Percentiles rank a stretch among this genome's conserved stretches.
These are phyloP conservation scores for Pseudococcus longispinus DNA, from an alignment of 2,888 invertebrate species.

Conservation along the genomic window DNA sequence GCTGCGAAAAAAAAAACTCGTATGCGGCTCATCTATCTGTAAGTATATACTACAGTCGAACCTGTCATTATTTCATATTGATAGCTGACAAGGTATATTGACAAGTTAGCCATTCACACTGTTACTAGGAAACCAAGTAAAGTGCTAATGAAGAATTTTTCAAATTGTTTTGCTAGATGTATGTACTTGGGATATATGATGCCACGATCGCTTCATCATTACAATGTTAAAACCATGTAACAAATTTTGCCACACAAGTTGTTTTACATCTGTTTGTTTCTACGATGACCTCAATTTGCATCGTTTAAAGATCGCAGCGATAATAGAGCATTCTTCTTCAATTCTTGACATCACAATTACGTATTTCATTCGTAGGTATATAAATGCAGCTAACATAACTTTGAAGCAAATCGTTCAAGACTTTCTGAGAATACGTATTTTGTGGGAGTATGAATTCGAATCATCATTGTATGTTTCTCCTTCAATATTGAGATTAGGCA, in stretches of 20 bases:
- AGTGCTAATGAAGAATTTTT: neutral
- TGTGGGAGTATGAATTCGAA: neutral
- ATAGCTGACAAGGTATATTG: conserved; percentile 28
- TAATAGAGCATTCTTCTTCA: conserved; percentile 6
- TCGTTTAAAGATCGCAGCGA: neutral
- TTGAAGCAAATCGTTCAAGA: neutral
- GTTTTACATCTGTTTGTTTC: neutral
- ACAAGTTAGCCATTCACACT: neutral
- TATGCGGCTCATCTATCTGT: neutral
- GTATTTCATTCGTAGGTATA: neutral
- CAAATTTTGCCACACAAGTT: conserved; percentile 33
- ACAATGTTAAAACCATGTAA: neutral
- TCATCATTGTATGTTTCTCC: too few relatives aligned
- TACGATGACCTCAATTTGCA: conserved; percentile 28
- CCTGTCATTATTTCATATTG: conserved; percentile 40
- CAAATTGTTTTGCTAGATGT: neutral
- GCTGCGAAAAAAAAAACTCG: neutral
- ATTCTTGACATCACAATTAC: conserved; percentile 26
- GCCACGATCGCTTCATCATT: neutral
- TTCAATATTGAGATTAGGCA: too few relatives aligned
- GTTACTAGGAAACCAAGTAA: neutral
- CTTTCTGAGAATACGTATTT: neutral
- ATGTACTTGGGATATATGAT: neutral
- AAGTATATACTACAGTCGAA: neutral
- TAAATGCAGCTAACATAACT: neutral